A percentile compares a stretch with the other conserved stretches of the same genome.
phyloP scores from a whole-genome alignment of 2,113 vertebrate genomes.

The Forbesichthys agassizii region DNA sequence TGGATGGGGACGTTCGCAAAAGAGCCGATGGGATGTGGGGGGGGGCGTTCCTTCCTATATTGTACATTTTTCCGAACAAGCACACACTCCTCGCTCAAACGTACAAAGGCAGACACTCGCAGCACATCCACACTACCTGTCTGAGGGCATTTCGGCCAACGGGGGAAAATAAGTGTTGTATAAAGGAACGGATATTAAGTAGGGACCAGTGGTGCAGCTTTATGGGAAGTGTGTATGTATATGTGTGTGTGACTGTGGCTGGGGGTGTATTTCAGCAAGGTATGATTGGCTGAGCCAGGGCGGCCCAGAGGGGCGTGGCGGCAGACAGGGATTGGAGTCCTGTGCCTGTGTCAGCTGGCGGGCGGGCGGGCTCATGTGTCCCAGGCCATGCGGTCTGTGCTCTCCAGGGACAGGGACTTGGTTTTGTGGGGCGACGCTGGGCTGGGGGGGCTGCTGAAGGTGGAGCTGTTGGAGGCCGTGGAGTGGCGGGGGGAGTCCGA shows the following conservation, averaged over 20 bases:
- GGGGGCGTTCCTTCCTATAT: constrained; percentile 34
- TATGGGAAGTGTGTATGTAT: constrained; percentile 48
- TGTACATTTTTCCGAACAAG: constrained; percentile 25
- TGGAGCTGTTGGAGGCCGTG: constrained; percentile 98
- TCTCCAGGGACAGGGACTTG: constrained; percentile 96
- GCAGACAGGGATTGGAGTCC: constrained; percentile 56
- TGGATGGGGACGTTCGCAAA: constrained; percentile 13
- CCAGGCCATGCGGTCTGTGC: constrained; percentile 93
- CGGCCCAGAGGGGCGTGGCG: constrained; percentile 44
- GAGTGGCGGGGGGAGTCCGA: constrained; percentile 97
- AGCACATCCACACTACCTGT: neutral
- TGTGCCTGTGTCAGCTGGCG: constrained; percentile 57
- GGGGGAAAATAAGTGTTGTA: neutral
- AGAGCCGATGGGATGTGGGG: neutral
- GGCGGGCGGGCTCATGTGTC: constrained; percentile 84
- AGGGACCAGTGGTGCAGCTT: constrained; percentile 53
- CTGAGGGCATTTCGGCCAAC: neutral
- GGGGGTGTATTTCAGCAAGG: constrained; percentile 8
- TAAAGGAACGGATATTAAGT: constrained; percentile 20
- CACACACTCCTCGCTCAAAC: constrained; percentile 29
- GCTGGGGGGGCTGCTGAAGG: constrained; percentile 98
- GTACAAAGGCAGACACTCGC: neutral
- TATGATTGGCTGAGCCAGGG: constrained; percentile 28
- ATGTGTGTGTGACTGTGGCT: neutral
- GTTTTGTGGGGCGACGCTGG: constrained; percentile 93